Evolutionary conservation across 2,888 invertebrate species (phyloP).

Genomic region (Trachelus iudaicus): DNA sequence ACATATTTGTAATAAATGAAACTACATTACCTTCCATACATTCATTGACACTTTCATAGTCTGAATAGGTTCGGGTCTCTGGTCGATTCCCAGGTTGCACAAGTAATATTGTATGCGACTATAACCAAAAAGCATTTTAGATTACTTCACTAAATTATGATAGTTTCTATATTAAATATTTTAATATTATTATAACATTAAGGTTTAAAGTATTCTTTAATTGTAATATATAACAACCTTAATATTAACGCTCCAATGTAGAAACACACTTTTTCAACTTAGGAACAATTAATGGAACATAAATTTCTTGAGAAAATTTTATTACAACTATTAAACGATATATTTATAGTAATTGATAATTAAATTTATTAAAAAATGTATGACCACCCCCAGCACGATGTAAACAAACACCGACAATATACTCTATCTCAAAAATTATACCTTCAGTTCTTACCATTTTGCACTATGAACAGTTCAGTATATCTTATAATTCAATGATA

Average conservation of each 20-base stretch:
- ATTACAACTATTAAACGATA: too few species aligned
- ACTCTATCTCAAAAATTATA: too few species aligned
- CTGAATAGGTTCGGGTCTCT: conserved; percentile 96
- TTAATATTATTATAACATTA: background rate
- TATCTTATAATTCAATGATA: background rate
- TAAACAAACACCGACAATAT: background rate
- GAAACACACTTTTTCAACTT: background rate
- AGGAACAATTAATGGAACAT: background rate
- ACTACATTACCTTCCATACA: conserved; percentile 88
- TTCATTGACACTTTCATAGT: conserved; percentile 97
- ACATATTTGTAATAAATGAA: background rate
- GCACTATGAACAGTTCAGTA: background rate
- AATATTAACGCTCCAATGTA: background rate
- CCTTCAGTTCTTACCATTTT: background rate
- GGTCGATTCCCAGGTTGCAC: conserved; percentile 94
- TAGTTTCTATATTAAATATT: background rate
- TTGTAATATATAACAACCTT: background rate
- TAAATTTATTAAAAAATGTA: background rate
- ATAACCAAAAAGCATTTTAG: conserved; percentile 55
- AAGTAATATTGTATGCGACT: conserved; percentile 97
- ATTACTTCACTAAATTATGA: background rate
- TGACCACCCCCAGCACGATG: background rate
- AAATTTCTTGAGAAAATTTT: too few species aligned
- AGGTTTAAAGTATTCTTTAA: background rate
- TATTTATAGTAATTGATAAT: background rate